Percentiles rank a stretch among this genome's conserved stretches.
Evolutionary conservation across 2,797 vertebrate species (phyloP).

Genomic region (Centroberyx gerrardi): DNA sequence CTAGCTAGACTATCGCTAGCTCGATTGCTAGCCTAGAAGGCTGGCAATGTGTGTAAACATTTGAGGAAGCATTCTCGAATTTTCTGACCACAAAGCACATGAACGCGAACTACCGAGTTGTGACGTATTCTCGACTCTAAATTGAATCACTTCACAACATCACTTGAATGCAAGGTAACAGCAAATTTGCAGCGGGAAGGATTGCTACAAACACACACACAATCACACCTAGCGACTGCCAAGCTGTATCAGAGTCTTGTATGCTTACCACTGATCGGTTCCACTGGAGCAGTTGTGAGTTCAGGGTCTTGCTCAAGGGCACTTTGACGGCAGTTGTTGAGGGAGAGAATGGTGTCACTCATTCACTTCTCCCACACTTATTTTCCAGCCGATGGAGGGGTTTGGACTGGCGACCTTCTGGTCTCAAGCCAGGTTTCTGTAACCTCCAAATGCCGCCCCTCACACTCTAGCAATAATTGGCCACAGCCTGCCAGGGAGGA

Average conservation of each 20-base stretch:
- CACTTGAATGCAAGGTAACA: too few species aligned
- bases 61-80: too few species aligned
- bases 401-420: constrained; percentile 18
- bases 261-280: background rate
- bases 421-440: constrained; percentile 10
- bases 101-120: too few species aligned
- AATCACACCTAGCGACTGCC: too few species aligned
- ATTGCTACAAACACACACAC: too few species aligned
- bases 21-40: too few species aligned
- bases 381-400: constrained; percentile 12
- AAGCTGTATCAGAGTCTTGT: background rate
- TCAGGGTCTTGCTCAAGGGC: constrained; percentile 3
- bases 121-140: too few species aligned
- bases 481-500: constrained; percentile 35
- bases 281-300: background rate
- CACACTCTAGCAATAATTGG: constrained; percentile 43
- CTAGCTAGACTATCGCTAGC: too few species aligned
- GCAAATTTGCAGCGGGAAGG: too few species aligned
- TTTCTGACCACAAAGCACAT: too few species aligned
- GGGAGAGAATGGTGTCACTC: background rate
- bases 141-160: too few species aligned
- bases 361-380: background rate
- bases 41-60: too few species aligned
- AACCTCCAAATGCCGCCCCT: constrained; percentile 8
- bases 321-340: constrained; percentile 14